Evolutionary conservation across 2,888 invertebrate genomes (phyloP).

Genomic region (Amphipoea lucens): DNA sequence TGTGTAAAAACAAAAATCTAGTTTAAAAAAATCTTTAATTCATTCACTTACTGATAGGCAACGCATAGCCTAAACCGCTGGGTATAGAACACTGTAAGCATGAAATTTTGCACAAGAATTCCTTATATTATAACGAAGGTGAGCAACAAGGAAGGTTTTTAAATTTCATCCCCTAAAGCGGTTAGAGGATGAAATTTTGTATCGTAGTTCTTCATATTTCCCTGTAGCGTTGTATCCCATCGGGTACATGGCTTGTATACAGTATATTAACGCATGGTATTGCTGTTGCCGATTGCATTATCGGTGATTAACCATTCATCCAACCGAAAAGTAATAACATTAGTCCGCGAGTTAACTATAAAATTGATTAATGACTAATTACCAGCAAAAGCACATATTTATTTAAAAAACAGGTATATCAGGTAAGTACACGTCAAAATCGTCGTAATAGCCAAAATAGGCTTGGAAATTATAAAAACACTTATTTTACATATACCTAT

Average conservation of each 20-base stretch:
- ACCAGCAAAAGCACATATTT: background rate
- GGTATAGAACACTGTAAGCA: background rate
- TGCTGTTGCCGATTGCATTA: too few relatives aligned
- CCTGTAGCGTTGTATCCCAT: background rate
- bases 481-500: background rate
- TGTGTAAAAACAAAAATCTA: background rate
- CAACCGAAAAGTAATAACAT: background rate
- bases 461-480: background rate
- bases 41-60: background rate
- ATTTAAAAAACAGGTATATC: background rate
- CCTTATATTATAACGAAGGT: background rate
- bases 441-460: background rate
- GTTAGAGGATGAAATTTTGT: background rate
- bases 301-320: constrained; percentile 20
- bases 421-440: background rate
- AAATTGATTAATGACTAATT: constrained; percentile 24
- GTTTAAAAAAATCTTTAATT: too few relatives aligned
- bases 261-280: background rate
- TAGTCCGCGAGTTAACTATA: background rate
- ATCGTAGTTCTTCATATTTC: background rate
- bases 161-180: background rate
- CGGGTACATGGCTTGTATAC: background rate
- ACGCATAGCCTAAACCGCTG: background rate
- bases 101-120: background rate
- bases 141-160: too few relatives aligned